phyloP scores from a whole-genome alignment of 1,140 invertebrate species.

The Leptinotarsa defecta region DNA sequence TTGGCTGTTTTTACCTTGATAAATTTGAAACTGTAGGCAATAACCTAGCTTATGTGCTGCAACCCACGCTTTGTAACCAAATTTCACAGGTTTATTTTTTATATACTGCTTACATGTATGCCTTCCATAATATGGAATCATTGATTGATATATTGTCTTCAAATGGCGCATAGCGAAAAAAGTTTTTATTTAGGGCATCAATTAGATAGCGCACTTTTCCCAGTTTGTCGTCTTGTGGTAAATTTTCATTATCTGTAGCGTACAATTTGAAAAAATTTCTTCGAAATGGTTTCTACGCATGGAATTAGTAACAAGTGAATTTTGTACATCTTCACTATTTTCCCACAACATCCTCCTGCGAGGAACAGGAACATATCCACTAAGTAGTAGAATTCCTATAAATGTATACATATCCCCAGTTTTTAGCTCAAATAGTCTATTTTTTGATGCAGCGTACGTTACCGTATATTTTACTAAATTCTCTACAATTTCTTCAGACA shows the following conservation, averaged over 20 bases:
- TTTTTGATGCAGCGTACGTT: neutral
- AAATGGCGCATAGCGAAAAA: neutral
- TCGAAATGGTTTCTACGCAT: constrained; percentile 42
- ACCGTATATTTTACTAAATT: constrained; percentile 4
- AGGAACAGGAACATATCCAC: constrained; percentile 34
- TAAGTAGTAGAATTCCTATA: constrained; percentile 39
- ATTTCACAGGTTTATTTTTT: neutral
- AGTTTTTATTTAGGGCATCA: constrained; percentile 1
- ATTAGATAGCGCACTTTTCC: constrained; percentile 3
- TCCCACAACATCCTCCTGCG: constrained; percentile 44
- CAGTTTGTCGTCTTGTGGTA: constrained; percentile 4
- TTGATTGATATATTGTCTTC: neutral
- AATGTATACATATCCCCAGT: constrained; percentile 40
- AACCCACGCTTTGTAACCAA: neutral
- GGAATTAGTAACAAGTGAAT: constrained; percentile 39
- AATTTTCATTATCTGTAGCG: constrained; percentile 12
- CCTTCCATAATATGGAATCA: neutral
- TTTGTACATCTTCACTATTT: constrained; percentile 37
- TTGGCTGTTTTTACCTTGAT: neutral
- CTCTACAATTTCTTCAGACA: neutral
- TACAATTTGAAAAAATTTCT: neutral
- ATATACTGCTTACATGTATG: neutral
- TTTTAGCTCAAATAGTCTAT: neutral
- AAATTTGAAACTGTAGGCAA: neutral
- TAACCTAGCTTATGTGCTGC: neutral